Conservation (phyloP, 2,888 invertebrate genomes). For the Drosophila suboccidentalis region DNA sequence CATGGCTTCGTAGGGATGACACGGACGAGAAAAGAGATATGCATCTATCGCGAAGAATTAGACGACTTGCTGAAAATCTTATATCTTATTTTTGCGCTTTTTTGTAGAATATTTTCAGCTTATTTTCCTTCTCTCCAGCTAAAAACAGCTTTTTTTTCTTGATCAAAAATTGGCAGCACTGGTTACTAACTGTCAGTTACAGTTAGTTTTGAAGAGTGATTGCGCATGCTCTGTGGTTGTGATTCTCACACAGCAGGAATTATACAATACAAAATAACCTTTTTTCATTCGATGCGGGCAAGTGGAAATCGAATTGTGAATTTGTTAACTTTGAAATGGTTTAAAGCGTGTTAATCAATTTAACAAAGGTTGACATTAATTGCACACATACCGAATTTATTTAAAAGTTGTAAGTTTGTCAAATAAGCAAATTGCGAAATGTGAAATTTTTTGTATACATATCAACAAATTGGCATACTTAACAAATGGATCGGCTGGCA, state of each 20-base stretch:
- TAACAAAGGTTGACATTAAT: background rate
- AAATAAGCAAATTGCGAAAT: slow-evolving; percentile 1
- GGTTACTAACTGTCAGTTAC: slow-evolving; percentile 13
- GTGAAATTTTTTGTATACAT: background rate
- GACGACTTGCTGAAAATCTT: too few species aligned
- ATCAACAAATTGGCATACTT: slow-evolving; percentile 5
- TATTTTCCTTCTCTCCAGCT: too few species aligned
- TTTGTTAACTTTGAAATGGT: slow-evolving; percentile 6
- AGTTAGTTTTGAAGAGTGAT: slow-evolving; percentile 2
- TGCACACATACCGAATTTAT: background rate
- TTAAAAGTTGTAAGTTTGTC: slow-evolving; percentile 14
- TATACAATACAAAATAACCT: slow-evolving; percentile 72
- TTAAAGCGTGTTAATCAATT: slow-evolving; percentile 2
- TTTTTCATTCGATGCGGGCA: slow-evolving; percentile 46
- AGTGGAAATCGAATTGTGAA: slow-evolving; percentile 6
- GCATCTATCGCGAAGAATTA: too few species aligned
- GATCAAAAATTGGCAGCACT: too few species aligned
- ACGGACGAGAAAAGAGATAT: too few species aligned
- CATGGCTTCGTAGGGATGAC: too few species aligned
- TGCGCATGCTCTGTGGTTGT: slow-evolving; percentile 39
- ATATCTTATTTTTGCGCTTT: too few species aligned
- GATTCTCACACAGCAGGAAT: slow-evolving; percentile 45
- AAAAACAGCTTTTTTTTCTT: too few species aligned
- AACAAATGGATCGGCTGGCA: background rate
- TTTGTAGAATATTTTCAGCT: too few species aligned